Percentiles rank a stretch among this genome's conserved stretches.
Evolutionary conservation across 2,797 vertebrate species (phyloP).

Genomic region (Pogoniulus pusillus): DNA sequence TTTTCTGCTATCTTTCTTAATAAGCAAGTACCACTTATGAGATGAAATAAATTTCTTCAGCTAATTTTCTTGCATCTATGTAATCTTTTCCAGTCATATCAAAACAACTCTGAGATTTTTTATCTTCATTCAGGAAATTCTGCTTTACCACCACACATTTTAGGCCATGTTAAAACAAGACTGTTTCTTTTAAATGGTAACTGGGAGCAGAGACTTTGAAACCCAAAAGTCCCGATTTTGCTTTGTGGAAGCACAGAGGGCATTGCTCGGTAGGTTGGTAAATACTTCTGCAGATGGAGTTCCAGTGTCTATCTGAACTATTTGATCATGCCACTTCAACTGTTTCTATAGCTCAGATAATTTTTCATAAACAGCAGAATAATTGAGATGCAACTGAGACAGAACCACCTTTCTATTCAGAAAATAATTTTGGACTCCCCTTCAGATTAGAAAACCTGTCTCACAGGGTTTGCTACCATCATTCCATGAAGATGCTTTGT

Average conservation of each 20-base stretch:
- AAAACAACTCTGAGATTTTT: background rate
- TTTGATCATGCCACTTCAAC: background rate
- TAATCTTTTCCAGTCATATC: background rate
- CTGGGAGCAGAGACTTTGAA: background rate
- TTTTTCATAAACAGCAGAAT: background rate
- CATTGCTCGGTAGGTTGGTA: background rate
- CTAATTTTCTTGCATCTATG: background rate
- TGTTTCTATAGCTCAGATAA: background rate
- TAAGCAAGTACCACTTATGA: background rate
- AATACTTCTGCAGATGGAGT: background rate
- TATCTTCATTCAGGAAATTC: background rate
- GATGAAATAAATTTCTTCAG: background rate
- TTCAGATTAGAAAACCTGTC: background rate
- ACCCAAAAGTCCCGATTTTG: background rate
- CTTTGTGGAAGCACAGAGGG: background rate
- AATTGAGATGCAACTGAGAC: background rate
- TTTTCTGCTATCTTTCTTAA: background rate
- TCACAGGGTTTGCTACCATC: background rate
- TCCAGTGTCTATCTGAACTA: background rate
- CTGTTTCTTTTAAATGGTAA: background rate
- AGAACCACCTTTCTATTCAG: background rate
- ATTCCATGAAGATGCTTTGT: background rate
- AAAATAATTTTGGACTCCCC: background rate
- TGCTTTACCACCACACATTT: background rate
- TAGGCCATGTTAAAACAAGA: background rate